Conservation (phyloP, 2,797 vertebrate genomes). For the Acomys russatus region DNA sequence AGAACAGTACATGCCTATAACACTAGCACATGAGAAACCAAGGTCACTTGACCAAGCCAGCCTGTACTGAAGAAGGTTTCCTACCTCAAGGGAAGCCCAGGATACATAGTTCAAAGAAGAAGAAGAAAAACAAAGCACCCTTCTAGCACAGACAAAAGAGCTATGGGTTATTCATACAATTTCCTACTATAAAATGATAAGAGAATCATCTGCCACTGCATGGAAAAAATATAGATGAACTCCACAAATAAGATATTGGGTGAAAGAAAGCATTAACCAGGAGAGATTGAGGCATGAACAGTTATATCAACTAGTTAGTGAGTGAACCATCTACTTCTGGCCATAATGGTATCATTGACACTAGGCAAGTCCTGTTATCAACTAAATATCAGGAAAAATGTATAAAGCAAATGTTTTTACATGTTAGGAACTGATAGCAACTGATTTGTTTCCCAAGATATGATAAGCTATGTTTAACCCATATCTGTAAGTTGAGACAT, state of each 20-base stretch:
- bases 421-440: background rate
- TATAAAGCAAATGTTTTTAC: background rate
- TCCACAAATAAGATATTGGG: background rate
- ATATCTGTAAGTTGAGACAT: background rate
- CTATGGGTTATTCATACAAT: background rate
- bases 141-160: background rate
- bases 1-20: background rate
- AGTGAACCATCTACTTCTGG: background rate
- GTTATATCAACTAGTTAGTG: background rate
- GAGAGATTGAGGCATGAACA: background rate
- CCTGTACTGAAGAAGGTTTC: background rate
- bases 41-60: background rate
- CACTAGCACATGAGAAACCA: background rate
- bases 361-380: background rate
- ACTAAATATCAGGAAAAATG: background rate
- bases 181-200: background rate
- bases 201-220: background rate
- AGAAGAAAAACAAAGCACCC: background rate
- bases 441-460: background rate
- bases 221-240: conserved; percentile 11
- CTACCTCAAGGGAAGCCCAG: background rate
- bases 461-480: background rate
- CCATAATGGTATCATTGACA: background rate
- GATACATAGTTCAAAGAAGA: background rate
- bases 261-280: background rate